Base-by-base conservation (phyloP, 2,113 vertebrate genomes). In the Blennius ocellaris region DNA sequence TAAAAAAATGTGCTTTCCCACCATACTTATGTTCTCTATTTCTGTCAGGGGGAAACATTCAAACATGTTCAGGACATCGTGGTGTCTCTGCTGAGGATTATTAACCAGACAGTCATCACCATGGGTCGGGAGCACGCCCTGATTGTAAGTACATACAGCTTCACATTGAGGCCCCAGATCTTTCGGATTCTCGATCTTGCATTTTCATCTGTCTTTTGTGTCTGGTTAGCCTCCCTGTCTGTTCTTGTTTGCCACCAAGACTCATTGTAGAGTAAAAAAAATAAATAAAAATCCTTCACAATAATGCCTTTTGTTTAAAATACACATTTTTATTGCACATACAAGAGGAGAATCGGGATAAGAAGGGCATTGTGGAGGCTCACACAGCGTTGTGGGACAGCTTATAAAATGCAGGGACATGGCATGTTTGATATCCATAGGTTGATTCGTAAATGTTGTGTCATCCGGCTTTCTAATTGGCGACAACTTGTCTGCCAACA, bases 1-100 rank as follows among this genome's bases (percentile, higher is more conserved):
- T 54, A n/a, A n/a, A n/a, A n/a, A n/a, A n/a, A n/a, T 30, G 2
- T 15, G 14, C 44, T 56, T 44, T 1, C 80, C 40, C 38, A 36
- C 38, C 17, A 44, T 36, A 40, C 17, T 63, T 39, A 38, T 51
- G 47, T 69, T 43, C n/a, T 71, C 37, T 84, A 54, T 80, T 78
- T 69, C 54, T 75, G 53, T 21, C 78, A 99, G 98, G 92, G 91
- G 5, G 93, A 95, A 73, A 97, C 96, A 12, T 95, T 96, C 78
- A 87, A 95, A 40, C 97, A 99, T 41, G 94, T 96, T 86, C 95
- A 97, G 86, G 94, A 98, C 88, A 96, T 99, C 73, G 97, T 97
- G 90, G 90, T 93, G 8, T 95, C 96, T 79, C 88, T 99, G 58
- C 86, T 99, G 30, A 94, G 94, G 77, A 96, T 92, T 0, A 97